Conservation (phyloP, 2,797 vertebrate genomes). For the Holocentrus rufus region DNA sequence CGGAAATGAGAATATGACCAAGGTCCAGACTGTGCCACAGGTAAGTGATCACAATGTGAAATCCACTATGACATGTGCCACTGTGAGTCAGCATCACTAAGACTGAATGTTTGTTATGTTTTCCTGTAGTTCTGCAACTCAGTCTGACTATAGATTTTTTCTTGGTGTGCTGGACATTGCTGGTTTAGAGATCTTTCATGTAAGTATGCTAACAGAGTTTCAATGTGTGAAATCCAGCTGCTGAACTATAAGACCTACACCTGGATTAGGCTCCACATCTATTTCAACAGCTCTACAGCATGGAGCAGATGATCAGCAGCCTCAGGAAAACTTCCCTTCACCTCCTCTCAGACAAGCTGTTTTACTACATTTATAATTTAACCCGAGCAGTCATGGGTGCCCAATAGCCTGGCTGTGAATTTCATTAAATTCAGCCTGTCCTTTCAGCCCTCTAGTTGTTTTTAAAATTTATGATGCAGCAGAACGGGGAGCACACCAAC, state of each 20-base stretch:
- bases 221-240: too few relatives aligned
- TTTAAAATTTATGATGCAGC: too few relatives aligned
- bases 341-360: too few relatives aligned
- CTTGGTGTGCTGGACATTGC: slow-evolving; percentile 93
- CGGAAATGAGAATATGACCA: slow-evolving; percentile 88
- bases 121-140: slow-evolving; percentile 84
- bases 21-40: slow-evolving; percentile 90
- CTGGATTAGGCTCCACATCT: background rate
- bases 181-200: slow-evolving; percentile 95
- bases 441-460: too few relatives aligned
- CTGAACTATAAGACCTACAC: too few relatives aligned
- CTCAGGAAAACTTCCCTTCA: slow-evolving; percentile 57
- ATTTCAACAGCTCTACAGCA: slow-evolving; percentile 61
- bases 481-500: too few relatives aligned
- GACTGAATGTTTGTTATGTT: background rate
- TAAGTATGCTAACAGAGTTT: slow-evolving; percentile 51
- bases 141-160: slow-evolving; percentile 89
- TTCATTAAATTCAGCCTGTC: too few relatives aligned
- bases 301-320: slow-evolving; percentile 84
- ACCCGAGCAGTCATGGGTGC: too few relatives aligned
- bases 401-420: too few relatives aligned
- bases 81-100: too few relatives aligned
- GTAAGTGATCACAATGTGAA: slow-evolving; percentile 66
- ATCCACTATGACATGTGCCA: too few relatives aligned
- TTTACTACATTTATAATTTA: too few relatives aligned